A percentile compares a stretch with the other conserved stretches of the same genome.
phyloP scores from a whole-genome alignment of 2,888 invertebrate genomes.

The Nudaria mundana region DNA sequence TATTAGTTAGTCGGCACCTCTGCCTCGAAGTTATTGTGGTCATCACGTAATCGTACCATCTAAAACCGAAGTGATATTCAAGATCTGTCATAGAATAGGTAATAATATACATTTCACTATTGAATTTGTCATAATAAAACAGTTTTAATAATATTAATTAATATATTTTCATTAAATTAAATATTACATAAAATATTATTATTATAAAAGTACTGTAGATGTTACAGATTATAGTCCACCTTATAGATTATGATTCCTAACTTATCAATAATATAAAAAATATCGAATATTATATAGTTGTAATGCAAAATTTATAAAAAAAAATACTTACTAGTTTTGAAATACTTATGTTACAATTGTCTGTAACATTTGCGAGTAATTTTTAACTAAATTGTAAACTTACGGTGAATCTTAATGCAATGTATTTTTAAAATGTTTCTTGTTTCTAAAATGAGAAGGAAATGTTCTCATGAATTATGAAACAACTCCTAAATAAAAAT shows the following conservation, averaged over 20 bases:
- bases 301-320: not conserved
- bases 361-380: conserved; percentile 34
- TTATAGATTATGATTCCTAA: not conserved
- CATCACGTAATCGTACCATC: conserved; percentile 35
- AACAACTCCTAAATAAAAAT: conserved; percentile 28
- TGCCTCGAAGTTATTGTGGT: conserved; percentile 29
- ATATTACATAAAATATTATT: conserved; percentile 19
- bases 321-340: too few species aligned
- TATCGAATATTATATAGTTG: not conserved
- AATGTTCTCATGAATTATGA: conserved; percentile 26
- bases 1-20: not conserved
- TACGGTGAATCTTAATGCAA: conserved; percentile 22
- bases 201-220: conserved; percentile 26
- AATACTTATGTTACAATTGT: too few species aligned
- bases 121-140: conserved; percentile 25
- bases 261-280: not conserved
- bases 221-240: conserved; percentile 18
- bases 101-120: conserved; percentile 29
- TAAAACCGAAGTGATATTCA: conserved; percentile 65
- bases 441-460: conserved; percentile 20
- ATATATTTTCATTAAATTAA: conserved; percentile 26
- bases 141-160: conserved; percentile 19
- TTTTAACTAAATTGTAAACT: conserved; percentile 12
- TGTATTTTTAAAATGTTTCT: conserved; percentile 15
- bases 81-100: conserved; percentile 45